Evolutionary conservation across 2,113 vertebrate species (phyloP).

Genomic region (Pampusana beccarii): DNA sequence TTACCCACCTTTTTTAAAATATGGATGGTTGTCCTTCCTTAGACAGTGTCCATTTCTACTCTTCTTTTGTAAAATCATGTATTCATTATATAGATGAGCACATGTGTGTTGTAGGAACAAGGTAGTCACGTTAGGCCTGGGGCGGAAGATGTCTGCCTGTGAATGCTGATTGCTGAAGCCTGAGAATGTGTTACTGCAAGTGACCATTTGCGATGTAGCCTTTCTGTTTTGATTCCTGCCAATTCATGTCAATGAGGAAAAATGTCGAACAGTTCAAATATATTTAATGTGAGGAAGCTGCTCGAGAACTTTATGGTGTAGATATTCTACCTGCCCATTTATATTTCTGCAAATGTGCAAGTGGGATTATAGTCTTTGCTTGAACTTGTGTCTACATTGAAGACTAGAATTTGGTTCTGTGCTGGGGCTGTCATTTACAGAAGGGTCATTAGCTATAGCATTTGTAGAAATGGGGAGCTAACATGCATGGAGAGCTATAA

Average conservation of each 20-base stretch:
- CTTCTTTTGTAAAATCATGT: neutral
- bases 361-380: neutral
- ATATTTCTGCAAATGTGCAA: neutral
- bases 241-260: neutral
- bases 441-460: neutral
- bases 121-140: neutral
- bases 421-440: neutral
- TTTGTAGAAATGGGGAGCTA: neutral
- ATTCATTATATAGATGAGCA: neutral
- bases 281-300: neutral
- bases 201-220: neutral
- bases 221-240: neutral
- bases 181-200: neutral
- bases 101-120: neutral
- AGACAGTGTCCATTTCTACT: neutral
- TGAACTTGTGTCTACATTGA: neutral
- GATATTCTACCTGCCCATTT: neutral
- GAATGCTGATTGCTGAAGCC: neutral
- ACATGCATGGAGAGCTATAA: neutral
- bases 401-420: neutral
- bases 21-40: neutral
- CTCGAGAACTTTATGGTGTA: neutral
- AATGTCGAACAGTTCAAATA: neutral
- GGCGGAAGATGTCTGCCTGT: neutral
- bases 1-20: neutral